A percentile compares a stretch with the other conserved stretches of the same genome.
Conservation (phyloP, 2,888 invertebrate genomes). For the Netelia melanura region DNA sequence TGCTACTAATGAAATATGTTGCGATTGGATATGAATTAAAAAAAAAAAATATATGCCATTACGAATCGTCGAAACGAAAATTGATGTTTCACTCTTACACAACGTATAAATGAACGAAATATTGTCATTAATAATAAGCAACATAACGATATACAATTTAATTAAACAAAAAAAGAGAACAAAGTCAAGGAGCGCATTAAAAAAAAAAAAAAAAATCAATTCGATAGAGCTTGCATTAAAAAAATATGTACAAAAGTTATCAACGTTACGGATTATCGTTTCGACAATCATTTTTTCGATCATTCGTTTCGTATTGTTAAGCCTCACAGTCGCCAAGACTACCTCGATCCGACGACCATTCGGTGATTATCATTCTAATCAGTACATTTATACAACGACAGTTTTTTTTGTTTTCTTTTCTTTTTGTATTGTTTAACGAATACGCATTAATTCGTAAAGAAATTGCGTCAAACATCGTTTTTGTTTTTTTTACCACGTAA, state of each 20-base stretch:
- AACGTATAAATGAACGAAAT: no score
- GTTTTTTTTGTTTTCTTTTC: neutral
- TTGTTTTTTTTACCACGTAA: conserved; percentile 26
- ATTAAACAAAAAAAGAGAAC: no score
- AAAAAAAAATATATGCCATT: no score
- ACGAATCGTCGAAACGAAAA: no score
- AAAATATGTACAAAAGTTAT: neutral
- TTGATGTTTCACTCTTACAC: no score
- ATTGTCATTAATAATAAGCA: no score
- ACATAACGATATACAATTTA: no score
- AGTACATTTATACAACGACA: conserved; percentile 32
- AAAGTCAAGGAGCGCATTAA: no score
- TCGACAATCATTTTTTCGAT: neutral
- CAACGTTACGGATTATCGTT: neutral
- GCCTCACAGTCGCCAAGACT: neutral
- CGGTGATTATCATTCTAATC: conserved; percentile 36
- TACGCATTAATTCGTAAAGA: neutral
- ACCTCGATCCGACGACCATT: neutral
- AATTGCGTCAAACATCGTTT: conserved; percentile 21
- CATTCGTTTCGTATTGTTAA: neutral
- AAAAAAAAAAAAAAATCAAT: no score
- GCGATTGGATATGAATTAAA: no score
- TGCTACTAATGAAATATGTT: no score
- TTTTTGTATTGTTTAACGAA: conserved; percentile 11
- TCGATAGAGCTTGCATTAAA: no score